phyloP scores from a whole-genome alignment of 2,888 invertebrate genomes.

The Drosophila leonis region DNA sequence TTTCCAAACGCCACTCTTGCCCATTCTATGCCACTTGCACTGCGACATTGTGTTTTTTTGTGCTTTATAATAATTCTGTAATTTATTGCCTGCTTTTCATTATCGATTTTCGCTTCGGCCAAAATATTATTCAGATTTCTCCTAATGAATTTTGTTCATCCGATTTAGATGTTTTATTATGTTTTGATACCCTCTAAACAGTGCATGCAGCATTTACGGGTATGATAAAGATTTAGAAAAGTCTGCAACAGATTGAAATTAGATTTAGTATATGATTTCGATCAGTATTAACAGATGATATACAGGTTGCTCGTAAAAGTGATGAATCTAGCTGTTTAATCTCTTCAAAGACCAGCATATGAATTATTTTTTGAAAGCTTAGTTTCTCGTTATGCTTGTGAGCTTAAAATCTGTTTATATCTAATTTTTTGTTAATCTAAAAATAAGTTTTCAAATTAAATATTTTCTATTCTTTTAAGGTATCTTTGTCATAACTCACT shows the following conservation, averaged over 20 bases:
- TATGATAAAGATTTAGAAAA: neutral
- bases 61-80: conserved; percentile 57
- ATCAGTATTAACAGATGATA: neutral
- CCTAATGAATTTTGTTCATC: conserved; percentile 59
- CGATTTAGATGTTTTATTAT: conserved; percentile 61
- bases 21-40: conserved; percentile 10
- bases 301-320: neutral
- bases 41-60: conserved; percentile 43
- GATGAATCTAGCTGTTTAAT: too few relatives aligned
- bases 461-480: too few relatives aligned
- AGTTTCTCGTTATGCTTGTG: too few relatives aligned
- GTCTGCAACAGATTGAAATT: neutral
- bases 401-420: too few relatives aligned
- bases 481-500: too few relatives aligned
- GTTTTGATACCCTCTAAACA: conserved; percentile 5
- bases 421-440: too few relatives aligned
- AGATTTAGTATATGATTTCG: neutral
- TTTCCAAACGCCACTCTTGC: conserved; percentile 55
- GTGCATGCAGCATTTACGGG: neutral
- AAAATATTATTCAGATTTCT: conserved; percentile 55
- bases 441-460: too few relatives aligned
- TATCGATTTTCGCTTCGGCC: conserved; percentile 61
- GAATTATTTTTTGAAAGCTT: too few relatives aligned
- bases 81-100: conserved; percentile 58
- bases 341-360: too few relatives aligned